Percentiles rank a stretch among this genome's conserved stretches.
Conservation (phyloP, 1,140 invertebrate genomes). For the Dinoponera quadriceps region DNA sequence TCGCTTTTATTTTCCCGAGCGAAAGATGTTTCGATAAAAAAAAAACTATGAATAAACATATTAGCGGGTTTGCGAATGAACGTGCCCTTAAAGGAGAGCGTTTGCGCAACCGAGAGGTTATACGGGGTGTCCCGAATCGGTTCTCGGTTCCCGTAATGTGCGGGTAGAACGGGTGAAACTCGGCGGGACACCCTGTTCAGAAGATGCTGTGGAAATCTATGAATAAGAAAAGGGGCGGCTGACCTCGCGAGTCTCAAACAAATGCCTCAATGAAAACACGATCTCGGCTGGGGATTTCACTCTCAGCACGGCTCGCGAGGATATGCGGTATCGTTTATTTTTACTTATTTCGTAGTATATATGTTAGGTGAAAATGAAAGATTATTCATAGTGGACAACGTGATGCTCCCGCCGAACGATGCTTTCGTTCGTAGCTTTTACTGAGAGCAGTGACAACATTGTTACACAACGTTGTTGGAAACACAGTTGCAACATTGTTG, state of each 20-base stretch:
- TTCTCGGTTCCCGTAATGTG: too few relatives aligned
- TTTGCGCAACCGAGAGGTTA: background rate
- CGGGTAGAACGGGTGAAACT: too few relatives aligned
- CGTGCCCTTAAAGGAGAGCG: too few relatives aligned
- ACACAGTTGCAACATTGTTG: background rate
- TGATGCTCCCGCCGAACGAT: too few relatives aligned
- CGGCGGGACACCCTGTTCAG: too few relatives aligned
- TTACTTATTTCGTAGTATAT: background rate
- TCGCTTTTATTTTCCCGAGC: background rate
- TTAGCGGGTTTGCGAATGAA: background rate
- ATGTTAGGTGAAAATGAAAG: background rate
- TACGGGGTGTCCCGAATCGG: too few relatives aligned
- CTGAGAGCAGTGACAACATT: too few relatives aligned
- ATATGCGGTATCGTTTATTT: background rate
- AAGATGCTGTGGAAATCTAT: background rate
- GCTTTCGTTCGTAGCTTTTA: too few relatives aligned
- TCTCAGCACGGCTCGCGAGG: too few relatives aligned
- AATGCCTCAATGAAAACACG: background rate
- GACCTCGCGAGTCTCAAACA: background rate
- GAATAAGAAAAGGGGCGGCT: background rate
- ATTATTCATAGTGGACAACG: slow-evolving; percentile 6
- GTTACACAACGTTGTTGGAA: too few relatives aligned
- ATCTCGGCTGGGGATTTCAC: background rate
- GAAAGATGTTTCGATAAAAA: background rate
- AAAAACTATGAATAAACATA: background rate